Percentiles rank a stretch among this genome's conserved stretches.
phyloP scores from a whole-genome alignment of 2,113 vertebrate genomes.

The Corynorhinus townsendii region DNA sequence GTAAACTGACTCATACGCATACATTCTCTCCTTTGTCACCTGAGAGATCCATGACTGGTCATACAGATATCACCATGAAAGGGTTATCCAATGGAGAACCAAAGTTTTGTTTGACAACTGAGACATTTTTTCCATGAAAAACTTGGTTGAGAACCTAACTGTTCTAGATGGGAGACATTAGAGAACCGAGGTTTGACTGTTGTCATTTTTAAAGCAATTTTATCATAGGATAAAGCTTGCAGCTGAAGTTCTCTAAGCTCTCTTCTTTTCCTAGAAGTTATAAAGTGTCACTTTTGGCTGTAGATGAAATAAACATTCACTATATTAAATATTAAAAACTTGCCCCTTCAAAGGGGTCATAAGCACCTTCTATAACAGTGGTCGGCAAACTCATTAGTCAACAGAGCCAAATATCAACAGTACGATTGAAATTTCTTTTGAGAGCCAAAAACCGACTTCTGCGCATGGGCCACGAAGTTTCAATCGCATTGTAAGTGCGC shows the following conservation, averaged over 20 bases:
- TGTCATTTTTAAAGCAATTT: conserved; percentile 26
- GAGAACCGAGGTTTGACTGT: background rate
- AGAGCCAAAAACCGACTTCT: too few relatives aligned
- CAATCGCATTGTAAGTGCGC: too few relatives aligned
- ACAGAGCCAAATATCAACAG: too few relatives aligned
- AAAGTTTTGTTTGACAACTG: background rate
- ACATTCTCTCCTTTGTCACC: background rate
- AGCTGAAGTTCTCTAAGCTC: background rate
- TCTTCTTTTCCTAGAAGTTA: conserved; percentile 8
- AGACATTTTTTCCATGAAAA: background rate
- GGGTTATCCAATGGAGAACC: background rate
- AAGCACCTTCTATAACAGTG: background rate
- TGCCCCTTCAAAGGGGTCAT: background rate
- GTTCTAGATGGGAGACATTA: background rate
- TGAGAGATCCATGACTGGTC: background rate
- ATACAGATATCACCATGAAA: background rate
- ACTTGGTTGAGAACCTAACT: background rate
- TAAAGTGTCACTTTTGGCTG: background rate
- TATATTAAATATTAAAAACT: conserved; percentile 40
- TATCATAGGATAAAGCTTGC: background rate
- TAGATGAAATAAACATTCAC: conserved; percentile 21
- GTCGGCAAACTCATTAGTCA: too few relatives aligned
- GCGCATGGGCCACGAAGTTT: too few relatives aligned
- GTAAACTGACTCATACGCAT: background rate
- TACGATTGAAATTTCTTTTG: too few relatives aligned